A percentile compares a stretch with the other conserved stretches of the same genome.
These are phyloP conservation scores for Bambusicola thoracicus DNA, from an alignment of 2,113 vertebrate species.

Conservation along the genomic window DNA sequence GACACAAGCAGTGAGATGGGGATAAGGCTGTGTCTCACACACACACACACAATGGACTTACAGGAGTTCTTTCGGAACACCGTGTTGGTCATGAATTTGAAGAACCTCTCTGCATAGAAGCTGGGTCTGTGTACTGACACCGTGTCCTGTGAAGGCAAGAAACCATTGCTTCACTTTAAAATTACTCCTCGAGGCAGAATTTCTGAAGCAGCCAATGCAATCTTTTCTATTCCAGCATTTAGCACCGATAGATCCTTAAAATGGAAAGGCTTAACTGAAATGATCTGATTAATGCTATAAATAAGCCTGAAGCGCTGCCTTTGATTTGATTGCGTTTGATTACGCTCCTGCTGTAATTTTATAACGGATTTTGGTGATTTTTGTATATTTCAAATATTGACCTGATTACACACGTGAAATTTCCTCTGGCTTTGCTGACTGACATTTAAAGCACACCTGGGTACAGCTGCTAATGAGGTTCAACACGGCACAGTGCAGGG, in stretches of 20 bases:
- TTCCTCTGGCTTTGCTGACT: not conserved
- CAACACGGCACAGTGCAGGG: no score
- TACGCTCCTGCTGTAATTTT: constrained; percentile 34
- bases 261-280: constrained; percentile 45
- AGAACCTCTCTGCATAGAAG: constrained; percentile 97
- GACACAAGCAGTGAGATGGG: not conserved
- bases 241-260: not conserved
- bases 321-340: constrained; percentile 46
- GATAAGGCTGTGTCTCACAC: not conserved
- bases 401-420: not conserved
- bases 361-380: constrained; percentile 40
- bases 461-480: no score
- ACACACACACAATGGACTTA: constrained; percentile 70
- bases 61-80: constrained; percentile 97
- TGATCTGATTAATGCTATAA: constrained; percentile 58
- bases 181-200: not conserved
- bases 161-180: not conserved
- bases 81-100: constrained; percentile 96
- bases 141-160: constrained; percentile 85
- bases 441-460: not conserved
- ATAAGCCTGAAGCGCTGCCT: constrained; percentile 26
- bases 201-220: not conserved
- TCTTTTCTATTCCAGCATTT: not conserved
- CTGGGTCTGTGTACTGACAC: constrained; percentile 97
- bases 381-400: not conserved